Base-by-base conservation (phyloP, 2,888 invertebrate species). In the Clitarchus hookeri region DNA sequence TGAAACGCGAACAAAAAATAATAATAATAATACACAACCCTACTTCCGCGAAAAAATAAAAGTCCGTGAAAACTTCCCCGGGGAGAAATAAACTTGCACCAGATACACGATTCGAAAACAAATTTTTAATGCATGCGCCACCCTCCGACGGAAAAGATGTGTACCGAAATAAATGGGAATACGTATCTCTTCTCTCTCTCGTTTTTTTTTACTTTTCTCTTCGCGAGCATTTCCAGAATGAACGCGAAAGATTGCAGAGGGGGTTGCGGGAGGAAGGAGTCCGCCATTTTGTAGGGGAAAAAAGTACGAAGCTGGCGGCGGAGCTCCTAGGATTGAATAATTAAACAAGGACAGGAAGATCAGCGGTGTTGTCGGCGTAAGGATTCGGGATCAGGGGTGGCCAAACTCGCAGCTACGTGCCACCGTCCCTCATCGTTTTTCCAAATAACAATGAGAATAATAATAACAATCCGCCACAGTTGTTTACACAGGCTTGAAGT, bases 291-390 rank as follows among this genome's bases (percentile, higher is more conserved):
- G 48, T 36, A 36, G n/a, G n/a, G 16, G 16, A 19, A 65, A 19
- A 65, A 23, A 19, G 65, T 11, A 23, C 13, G 65, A 65, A 19
- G 65, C 23, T 6, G 8, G 65, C 19, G n/a, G 65, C 23, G 65
- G 65, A n/a, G 48, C 12, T 48, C 12, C 16, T 48, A 65, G n/a
- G 65, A 23, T 23, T 65, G 65, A 65, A 65, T 65, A 65, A 65
- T 65, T 65, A n/a, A 65, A 23, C 65, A 65, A 65, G 65, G 65
- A 65, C 65, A 65, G 65, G n/a, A 65, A 65, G 65, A 65, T 65
- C 48, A 16, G 65, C 65, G 8, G 65, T 3, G 12, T 12, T 48
- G 65, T 8, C 65, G 65, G 65, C 65, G 65, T 8, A n/a, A 65
- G 65, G 23, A 65, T 48, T 48, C 65, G 19, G 8, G 65, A 16